phyloP scores from a whole-genome alignment of 2,797 vertebrate species.

The Gymnocypris eckloni region DNA sequence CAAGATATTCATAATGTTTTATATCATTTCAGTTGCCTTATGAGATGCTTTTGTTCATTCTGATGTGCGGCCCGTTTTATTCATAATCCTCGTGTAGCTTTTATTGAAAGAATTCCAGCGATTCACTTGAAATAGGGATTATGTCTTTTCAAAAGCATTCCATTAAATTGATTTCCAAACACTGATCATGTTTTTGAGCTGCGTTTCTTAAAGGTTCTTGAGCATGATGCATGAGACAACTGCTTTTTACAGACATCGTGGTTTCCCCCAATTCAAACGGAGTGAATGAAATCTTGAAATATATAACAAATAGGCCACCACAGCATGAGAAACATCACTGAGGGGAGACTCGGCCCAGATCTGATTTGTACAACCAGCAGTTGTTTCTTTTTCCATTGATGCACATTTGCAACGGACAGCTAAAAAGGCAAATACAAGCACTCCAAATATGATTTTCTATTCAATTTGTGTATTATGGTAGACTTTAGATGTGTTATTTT shows the following conservation, averaged over 20 bases:
- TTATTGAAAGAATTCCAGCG: conserved; percentile 32
- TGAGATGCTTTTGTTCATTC: conserved; percentile 45
- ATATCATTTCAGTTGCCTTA: conserved; percentile 58
- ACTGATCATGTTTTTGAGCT: conserved; percentile 26
- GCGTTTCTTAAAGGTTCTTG: conserved; percentile 30
- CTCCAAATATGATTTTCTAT: conserved; percentile 46
- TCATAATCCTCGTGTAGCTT: conserved; percentile 43
- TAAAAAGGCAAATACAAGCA: conserved; percentile 36
- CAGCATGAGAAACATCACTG: conserved; percentile 24
- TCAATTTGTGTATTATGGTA: conserved; percentile 35
- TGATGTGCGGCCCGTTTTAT: conserved; percentile 43
- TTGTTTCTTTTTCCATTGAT: background rate
- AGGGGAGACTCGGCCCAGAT: conserved; percentile 5
- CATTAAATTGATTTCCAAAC: conserved; percentile 48
- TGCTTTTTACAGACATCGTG: conserved; percentile 17
- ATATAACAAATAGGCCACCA: conserved; percentile 2
- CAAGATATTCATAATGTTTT: conserved; percentile 19
- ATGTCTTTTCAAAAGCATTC: conserved; percentile 56
- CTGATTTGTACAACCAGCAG: conserved; percentile 11
- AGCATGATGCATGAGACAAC: conserved; percentile 36
- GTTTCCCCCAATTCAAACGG: background rate
- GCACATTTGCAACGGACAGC: conserved; percentile 23
- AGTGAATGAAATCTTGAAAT: background rate
- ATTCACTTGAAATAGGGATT: conserved; percentile 37
- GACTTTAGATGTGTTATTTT: conserved; percentile 55